Evolutionary conservation across 1,140 invertebrate species (phyloP).

Genomic region (Bombus balteatus): DNA sequence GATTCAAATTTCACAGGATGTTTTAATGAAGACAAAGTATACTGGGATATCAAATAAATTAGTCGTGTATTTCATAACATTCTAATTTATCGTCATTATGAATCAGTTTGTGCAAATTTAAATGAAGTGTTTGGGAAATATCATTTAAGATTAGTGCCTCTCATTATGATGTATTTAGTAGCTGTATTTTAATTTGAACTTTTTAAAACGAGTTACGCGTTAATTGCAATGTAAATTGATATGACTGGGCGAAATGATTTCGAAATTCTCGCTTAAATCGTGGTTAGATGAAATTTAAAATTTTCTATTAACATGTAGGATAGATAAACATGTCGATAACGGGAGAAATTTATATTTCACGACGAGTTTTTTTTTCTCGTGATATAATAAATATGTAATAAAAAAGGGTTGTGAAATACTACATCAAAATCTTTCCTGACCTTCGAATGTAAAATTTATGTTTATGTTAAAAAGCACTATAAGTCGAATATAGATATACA

Average conservation of each 20-base stretch:
- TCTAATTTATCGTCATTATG: background rate
- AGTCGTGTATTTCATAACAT: background rate
- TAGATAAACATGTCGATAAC: background rate
- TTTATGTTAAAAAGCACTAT: background rate
- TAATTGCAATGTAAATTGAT: background rate
- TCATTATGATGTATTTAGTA: background rate
- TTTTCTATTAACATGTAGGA: background rate
- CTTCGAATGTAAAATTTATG: background rate
- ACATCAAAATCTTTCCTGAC: background rate
- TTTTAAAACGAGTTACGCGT: background rate
- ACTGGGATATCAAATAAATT: background rate
- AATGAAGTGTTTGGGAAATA: background rate
- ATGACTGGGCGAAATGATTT: too few species aligned
- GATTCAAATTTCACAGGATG: background rate
- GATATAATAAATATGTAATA: background rate
- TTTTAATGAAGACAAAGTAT: background rate
- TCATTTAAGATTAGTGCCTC: background rate
- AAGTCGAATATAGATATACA: background rate
- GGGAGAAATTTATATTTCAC: background rate
- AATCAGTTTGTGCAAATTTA: slow-evolving; percentile 1
- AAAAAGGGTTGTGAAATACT: background rate
- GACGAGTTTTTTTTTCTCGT: too few species aligned
- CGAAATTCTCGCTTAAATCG: too few species aligned
- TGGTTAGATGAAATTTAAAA: background rate
- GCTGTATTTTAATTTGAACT: background rate